Evolutionary conservation across 2,797 vertebrate genomes (phyloP).

Genomic region (Anguilla marmorata): DNA sequence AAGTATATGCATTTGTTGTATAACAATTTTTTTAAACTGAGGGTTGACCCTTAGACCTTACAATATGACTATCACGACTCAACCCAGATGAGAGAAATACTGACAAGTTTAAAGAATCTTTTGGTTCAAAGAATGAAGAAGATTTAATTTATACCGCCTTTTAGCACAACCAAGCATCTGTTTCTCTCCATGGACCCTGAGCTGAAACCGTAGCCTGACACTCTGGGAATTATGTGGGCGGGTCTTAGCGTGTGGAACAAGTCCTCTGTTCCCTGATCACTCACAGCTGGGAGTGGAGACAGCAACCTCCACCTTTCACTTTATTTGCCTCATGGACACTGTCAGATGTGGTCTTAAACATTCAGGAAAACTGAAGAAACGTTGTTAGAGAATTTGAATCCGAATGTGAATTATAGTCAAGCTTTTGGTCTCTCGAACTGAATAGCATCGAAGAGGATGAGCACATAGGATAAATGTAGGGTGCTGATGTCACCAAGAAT

Average conservation of each 20-base stretch:
- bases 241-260: not conserved
- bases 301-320: not conserved
- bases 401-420: not conserved
- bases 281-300: not conserved
- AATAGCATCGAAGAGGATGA: not conserved
- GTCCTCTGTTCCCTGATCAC: not conserved
- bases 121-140: not conserved
- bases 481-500: too few species aligned
- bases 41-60: too few species aligned
- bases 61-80: too few species aligned
- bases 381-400: not conserved
- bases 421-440: not conserved
- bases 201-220: not conserved
- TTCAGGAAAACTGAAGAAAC: not conserved
- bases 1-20: not conserved
- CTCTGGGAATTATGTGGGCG: not conserved
- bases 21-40: too few species aligned
- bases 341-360: not conserved
- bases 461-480: not conserved
- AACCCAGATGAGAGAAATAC: too few species aligned
- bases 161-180: constrained; percentile 22
- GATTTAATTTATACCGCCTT: not conserved
- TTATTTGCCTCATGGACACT: not conserved
- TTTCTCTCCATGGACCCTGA: not conserved
- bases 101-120: too few species aligned